Evolutionary conservation across 2,888 invertebrate genomes (phyloP), one percentile per base, ranked within the genome.

Genomic region (Cheilosia vernalis): DNA sequence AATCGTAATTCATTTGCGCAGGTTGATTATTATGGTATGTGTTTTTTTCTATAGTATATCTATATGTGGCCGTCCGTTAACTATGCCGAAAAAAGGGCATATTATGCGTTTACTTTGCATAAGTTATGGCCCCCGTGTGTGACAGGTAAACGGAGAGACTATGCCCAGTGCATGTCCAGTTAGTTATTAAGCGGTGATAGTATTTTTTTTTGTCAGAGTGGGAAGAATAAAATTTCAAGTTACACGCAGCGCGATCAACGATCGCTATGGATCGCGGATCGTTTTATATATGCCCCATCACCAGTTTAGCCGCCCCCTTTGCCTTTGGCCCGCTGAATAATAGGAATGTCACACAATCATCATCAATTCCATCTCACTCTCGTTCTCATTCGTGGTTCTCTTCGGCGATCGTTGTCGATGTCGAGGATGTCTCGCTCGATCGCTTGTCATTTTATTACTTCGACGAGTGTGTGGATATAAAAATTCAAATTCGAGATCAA

Each of bases 261-360:
- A 61, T 64, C 72, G 66, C 37, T n/a, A 4, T 63, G 63, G 21
- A 30, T 47, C 47, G 27, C 47, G 13, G 49, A 37, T 42, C 40
- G 24, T 17, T n/a, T 33, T n/a, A 19, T 49, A 30, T n/a, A 7
- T 44, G 9, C 47, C 17, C 37, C 37, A 13, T 37, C 37, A 13
- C 37, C 9, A 47, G 9, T 17, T 47, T 17, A n/a, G n/a, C 15
- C 5, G 17, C 44, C 44, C 44, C 17, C 44, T 15, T n/a, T 42
- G 7, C 40, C 21, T 44, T 9, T 24, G 24, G 56, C 70, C 49
- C 51, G 10, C 27, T 70, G 80, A 85, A 80, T 81, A 85, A 80
- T 81, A 85, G 61, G 76, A 81, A 85, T 85, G 66, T 81, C 80
- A 81, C 76, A 85, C 76, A 81, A 73, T 80, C 76, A 85, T 80